A percentile compares a stretch with the other conserved stretches of the same genome.
Evolutionary conservation across 2,888 invertebrate species (phyloP).

Genomic region (Eumerus sabulonum): DNA sequence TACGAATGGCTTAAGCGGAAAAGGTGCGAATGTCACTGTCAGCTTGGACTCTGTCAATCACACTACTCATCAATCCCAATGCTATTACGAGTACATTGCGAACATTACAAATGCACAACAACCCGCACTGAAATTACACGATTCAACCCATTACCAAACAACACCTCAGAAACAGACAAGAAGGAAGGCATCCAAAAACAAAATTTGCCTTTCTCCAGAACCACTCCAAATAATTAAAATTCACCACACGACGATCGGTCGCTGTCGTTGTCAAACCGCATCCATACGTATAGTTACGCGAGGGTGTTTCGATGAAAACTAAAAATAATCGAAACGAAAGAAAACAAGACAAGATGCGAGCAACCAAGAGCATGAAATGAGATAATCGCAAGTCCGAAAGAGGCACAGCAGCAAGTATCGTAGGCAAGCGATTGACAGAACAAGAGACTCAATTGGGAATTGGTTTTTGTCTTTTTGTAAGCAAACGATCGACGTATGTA

Average conservation of each 20-base stretch:
- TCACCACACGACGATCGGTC: conserved; percentile 39
- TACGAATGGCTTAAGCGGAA: no score
- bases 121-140: no score
- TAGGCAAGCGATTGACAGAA: neutral
- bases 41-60: no score
- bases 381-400: conserved; percentile 34
- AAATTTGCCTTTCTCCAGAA: no score
- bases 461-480: no score
- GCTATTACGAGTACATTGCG: no score
- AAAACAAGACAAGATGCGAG: conserved; percentile 40
- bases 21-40: no score
- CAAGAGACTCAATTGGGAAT: neutral
- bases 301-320: conserved; percentile 32
- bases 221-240: conserved; percentile 33
- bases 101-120: no score
- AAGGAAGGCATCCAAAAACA: no score
- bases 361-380: conserved; percentile 46
- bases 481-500: conserved; percentile 37
- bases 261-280: no score
- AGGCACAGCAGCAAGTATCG: neutral
- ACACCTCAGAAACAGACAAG: conserved; percentile 1
- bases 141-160: conserved; percentile 6
- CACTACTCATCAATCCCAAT: no score
- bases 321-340: conserved; percentile 49
- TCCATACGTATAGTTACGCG: conserved; percentile 12